Base-by-base conservation (phyloP, 2,888 invertebrate species). In the Folsomia manolachei region DNA sequence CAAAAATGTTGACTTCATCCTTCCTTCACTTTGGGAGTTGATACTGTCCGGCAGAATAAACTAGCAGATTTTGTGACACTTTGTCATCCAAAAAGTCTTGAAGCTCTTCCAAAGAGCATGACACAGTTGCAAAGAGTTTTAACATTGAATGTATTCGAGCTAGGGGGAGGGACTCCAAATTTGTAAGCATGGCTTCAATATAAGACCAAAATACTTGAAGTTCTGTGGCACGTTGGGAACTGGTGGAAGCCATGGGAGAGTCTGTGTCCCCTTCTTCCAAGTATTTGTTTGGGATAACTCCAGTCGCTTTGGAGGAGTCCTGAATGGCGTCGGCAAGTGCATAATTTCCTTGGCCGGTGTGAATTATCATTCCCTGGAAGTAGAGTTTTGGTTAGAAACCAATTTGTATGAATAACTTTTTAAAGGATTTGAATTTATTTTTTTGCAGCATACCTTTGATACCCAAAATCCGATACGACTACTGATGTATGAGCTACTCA, bases 121-220 rank as follows among this genome's bases (percentile, higher is more conserved):
- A 96, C 18, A 92, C 90, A 51, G 95, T 94, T 1, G 95, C 95
- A 86, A 97, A 97, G 90, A 97, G 93, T 83, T 95, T 94, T 74
- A 97, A 84, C 95, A 97, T 97, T 83, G 95, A 94, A 84, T 96
- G 95, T 81, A 97, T 97, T 69, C 96, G 87, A 80, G 97, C 96
- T 77, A 97, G 85, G 0, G 95, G 92, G 82, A 97, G 86, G 0
- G 92, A 93, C 82, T 96, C 95, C 77, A 97, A 86, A 86, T 97
- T 97, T 14, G 95, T 95, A 71, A 97, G 85, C 97, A 97, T 97
- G 21, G 96, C 97, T 63, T 95, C 92, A 81, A 97, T 95, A 82
- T 97, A 97, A 0, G 95, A 94, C 97, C 97, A 97, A 84, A 96
- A 95, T 63, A 84, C 86, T 87, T 95, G 95, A 71, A 96, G 86